Conservation (phyloP, 2,888 invertebrate genomes). For the Epistrophe grossulariae region DNA sequence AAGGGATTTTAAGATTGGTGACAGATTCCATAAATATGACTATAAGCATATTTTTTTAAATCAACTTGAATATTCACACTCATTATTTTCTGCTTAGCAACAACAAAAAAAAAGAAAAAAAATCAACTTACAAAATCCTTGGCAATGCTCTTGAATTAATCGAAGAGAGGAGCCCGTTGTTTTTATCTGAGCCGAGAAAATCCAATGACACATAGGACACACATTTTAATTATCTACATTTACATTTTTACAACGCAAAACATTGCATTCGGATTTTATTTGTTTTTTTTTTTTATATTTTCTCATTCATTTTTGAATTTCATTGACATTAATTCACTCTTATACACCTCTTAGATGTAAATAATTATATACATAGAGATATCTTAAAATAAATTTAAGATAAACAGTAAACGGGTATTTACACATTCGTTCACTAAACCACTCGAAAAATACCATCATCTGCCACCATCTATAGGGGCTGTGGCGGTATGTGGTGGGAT, state of each 20-base stretch:
- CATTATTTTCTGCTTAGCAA: constrained; percentile 28
- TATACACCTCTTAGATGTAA: background rate
- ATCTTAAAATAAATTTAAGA: constrained; percentile 50
- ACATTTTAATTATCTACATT: constrained; percentile 19
- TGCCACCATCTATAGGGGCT: background rate
- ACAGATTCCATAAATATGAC: background rate
- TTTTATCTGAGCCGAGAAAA: background rate
- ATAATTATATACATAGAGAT: background rate
- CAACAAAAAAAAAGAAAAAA: constrained; percentile 3
- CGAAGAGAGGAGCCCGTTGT: constrained; percentile 30
- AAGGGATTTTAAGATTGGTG: too few relatives aligned
- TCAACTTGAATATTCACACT: constrained; percentile 26
- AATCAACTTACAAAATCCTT: constrained; percentile 34
- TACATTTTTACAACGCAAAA: constrained; percentile 37
- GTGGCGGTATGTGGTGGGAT: constrained; percentile 17
- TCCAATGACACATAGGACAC: constrained; percentile 38
- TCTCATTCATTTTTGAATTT: constrained; percentile 45
- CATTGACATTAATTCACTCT: constrained; percentile 67
- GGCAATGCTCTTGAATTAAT: constrained; percentile 67
- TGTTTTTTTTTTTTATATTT: background rate
- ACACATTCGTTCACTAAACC: background rate
- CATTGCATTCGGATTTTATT: background rate
- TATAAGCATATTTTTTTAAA: background rate
- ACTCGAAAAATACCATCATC: constrained; percentile 20
- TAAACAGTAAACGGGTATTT: too few relatives aligned